A percentile compares a stretch with the other conserved stretches of the same genome.
Evolutionary conservation across 2,113 vertebrate genomes (phyloP).

Genomic region (Hippoglossus stenolepis): DNA sequence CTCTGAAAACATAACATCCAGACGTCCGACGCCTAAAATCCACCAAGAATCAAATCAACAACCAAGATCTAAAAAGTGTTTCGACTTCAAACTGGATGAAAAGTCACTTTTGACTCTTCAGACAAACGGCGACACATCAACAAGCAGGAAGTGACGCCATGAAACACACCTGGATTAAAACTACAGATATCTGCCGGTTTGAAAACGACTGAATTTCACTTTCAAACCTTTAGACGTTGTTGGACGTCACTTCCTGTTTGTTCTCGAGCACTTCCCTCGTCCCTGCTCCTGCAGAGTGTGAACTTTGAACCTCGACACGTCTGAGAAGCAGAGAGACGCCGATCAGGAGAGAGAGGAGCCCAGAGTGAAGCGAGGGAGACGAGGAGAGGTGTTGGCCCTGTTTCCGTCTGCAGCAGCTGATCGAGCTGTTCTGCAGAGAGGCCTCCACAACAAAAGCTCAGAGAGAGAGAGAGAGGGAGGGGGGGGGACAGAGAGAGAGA

Average conservation of each 20-base stretch:
- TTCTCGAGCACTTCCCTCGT: background rate
- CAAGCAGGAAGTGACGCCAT: too few relatives aligned
- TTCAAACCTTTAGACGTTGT: background rate
- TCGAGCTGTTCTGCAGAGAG: constrained; percentile 62
- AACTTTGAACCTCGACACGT: background rate
- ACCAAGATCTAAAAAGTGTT: too few relatives aligned
- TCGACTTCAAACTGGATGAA: too few relatives aligned
- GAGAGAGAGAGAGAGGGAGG: too few relatives aligned
- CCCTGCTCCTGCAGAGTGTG: background rate
- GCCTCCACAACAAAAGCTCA: constrained; percentile 73
- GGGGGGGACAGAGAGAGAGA: background rate
- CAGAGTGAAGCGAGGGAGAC: background rate
- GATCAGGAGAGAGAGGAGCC: background rate
- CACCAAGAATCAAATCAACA: too few relatives aligned
- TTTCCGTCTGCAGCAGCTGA: constrained; percentile 63
- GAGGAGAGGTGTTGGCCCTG: constrained; percentile 50
- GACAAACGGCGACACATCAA: too few relatives aligned
- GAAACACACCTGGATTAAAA: too few relatives aligned
- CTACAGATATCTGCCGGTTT: too few relatives aligned
- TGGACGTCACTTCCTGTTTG: background rate
- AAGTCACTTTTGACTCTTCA: too few relatives aligned
- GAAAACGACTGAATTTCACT: background rate
- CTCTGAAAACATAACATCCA: too few relatives aligned
- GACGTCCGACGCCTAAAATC: too few relatives aligned
- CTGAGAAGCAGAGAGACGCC: too few relatives aligned